These are phyloP conservation scores for Eupithecia insigniata DNA, from an alignment of 2,888 invertebrate species.

Conservation along the genomic window DNA sequence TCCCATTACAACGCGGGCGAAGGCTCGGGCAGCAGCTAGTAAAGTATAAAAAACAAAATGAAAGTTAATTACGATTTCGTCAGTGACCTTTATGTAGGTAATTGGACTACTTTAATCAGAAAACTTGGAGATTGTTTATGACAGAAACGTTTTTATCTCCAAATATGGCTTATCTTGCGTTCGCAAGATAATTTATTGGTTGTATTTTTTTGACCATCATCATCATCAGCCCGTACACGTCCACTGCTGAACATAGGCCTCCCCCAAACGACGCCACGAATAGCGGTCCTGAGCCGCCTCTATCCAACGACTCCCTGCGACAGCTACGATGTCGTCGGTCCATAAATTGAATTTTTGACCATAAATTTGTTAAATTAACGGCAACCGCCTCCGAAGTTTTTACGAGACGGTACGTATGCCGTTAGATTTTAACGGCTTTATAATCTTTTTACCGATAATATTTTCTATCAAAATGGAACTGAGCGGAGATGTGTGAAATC, in stretches of 20 bases:
- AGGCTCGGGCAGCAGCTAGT: too few species aligned
- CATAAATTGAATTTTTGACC: too few species aligned
- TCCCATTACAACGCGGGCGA: too few species aligned
- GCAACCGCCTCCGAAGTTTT: background rate
- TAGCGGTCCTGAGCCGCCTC: too few species aligned
- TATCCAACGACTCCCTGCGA: too few species aligned
- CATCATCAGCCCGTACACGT: too few species aligned
- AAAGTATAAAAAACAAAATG: background rate
- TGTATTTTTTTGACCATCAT: background rate
- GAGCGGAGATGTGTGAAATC: too few species aligned
- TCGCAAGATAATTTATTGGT: background rate
- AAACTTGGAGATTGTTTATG: slow-evolving; percentile 46
- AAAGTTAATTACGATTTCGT: slow-evolving; percentile 4
- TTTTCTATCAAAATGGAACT: too few species aligned
- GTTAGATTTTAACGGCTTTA: slow-evolving; percentile 9
- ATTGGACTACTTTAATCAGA: slow-evolving; percentile 43
- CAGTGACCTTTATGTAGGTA: slow-evolving; percentile 17
- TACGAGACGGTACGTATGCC: slow-evolving; percentile 3
- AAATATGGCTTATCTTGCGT: slow-evolving; percentile 32
- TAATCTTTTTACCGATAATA: background rate
- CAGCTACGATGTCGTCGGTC: too few species aligned
- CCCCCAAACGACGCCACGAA: too few species aligned
- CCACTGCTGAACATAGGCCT: too few species aligned
- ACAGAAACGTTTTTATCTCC: slow-evolving; percentile 33
- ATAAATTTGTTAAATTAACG: background rate